Conservation (phyloP, 2,888 invertebrate genomes). For the Ommatoiulus sabulosus region DNA sequence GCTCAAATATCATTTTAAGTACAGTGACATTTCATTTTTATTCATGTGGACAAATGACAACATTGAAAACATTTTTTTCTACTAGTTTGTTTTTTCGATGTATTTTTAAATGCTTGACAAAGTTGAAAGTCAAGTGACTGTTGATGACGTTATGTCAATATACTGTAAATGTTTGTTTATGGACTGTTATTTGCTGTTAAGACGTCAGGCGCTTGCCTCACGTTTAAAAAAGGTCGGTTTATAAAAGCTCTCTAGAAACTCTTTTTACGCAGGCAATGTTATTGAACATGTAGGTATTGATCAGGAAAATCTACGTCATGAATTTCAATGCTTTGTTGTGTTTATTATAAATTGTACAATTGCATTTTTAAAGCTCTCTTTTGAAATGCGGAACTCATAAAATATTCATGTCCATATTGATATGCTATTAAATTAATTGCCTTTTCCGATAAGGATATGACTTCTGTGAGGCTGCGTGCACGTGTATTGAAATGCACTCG, state of each 20-base stretch:
- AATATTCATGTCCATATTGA: neutral
- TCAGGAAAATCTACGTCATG: neutral
- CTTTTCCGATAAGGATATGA: neutral
- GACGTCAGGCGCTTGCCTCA: neutral
- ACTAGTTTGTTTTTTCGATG: neutral
- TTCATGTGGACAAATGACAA: neutral
- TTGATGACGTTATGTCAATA: neutral
- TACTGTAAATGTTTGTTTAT: no score
- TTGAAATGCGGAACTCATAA: neutral
- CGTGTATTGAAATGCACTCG: neutral
- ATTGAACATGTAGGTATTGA: conserved; percentile 20
- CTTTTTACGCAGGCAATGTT: neutral
- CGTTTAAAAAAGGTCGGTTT: neutral
- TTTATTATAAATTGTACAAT: neutral
- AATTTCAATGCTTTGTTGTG: neutral
- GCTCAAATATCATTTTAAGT: neutral
- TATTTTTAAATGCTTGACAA: neutral
- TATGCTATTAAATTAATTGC: neutral
- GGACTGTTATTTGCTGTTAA: no score
- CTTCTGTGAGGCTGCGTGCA: neutral
- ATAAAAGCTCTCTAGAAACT: neutral
- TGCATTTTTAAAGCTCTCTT: neutral
- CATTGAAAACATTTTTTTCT: neutral
- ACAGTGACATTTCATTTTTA: conserved; percentile 10
- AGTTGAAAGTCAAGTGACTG: neutral